These are phyloP conservation scores for Strongylocentrotus purpuratus DNA, from an alignment of 35 echinoderm and acorn worm genomes.

Conservation along the genomic window DNA sequence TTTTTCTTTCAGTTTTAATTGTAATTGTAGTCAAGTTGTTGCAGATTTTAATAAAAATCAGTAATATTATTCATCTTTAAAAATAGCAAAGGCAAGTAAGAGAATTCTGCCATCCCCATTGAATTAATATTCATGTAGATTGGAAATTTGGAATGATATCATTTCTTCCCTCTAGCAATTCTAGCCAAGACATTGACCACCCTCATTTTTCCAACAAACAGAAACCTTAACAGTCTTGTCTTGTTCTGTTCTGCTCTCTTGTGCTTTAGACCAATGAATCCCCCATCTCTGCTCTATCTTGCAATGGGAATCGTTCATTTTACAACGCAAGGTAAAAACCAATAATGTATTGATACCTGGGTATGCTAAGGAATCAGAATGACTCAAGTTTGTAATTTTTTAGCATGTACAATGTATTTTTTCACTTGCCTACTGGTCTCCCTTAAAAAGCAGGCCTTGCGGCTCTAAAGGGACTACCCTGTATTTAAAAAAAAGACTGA, in stretches of 20 bases:
- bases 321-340: slow-evolving; percentile 33
- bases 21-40: not conserved
- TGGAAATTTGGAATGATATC: not conserved
- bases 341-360: not conserved
- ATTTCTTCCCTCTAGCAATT: not conserved
- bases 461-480: no score
- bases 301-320: slow-evolving; percentile 16
- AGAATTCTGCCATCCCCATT: not conserved
- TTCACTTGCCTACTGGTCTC: no score
- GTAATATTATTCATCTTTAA: not conserved
- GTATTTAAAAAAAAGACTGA: no score
- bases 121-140: not conserved
- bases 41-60: not conserved
- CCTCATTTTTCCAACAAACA: not conserved
- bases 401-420: no score
- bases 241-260: slow-evolving; percentile 23
- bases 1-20: not conserved
- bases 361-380: not conserved
- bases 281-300: slow-evolving; percentile 15
- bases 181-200: not conserved
- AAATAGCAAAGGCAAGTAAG: not conserved
- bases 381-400: no score
- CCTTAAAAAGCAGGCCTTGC: no score
- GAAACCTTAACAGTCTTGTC: slow-evolving; percentile 41
- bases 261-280: slow-evolving; percentile 11